These are phyloP conservation scores for Oscheius sp. DNA, from an alignment of 2,888 invertebrate species.

Conservation along the genomic window DNA sequence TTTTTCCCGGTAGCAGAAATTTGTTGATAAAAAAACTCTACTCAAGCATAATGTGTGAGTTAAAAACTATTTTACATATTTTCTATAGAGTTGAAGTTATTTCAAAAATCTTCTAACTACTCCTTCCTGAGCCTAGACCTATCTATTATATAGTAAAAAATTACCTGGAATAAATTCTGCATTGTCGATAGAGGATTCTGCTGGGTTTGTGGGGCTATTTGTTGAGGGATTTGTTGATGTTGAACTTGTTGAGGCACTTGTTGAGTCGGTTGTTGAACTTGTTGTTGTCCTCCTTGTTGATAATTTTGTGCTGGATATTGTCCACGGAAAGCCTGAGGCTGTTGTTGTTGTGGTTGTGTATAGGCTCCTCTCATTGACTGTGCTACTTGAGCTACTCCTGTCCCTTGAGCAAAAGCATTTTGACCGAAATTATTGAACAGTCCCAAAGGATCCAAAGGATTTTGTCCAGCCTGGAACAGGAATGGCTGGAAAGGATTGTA, in stretches of 20 bases:
- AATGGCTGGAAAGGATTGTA: constrained; percentile 68
- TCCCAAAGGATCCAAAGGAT: constrained; percentile 25
- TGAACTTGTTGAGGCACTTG: not conserved
- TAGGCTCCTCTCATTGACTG: constrained; percentile 6
- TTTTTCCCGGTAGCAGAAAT: no score
- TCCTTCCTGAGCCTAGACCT: no score
- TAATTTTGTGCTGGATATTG: constrained; percentile 10
- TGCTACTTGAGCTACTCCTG: constrained; percentile 14
- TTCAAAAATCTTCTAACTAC: no score
- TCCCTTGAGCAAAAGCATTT: constrained; percentile 10
- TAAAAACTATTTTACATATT: no score
- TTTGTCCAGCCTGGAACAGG: constrained; percentile 6
- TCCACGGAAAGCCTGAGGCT: not conserved
- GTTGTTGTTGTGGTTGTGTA: not conserved
- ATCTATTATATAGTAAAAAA: no score
- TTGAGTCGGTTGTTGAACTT: not conserved
- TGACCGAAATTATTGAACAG: constrained; percentile 25
- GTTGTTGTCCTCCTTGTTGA: not conserved
- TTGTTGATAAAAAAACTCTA: no score
- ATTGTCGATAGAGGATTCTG: not conserved
- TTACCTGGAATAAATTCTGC: not conserved
- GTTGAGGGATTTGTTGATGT: constrained; percentile 1
- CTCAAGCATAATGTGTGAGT: no score
- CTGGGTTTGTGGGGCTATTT: not conserved
- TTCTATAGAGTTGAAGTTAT: no score